Conservation (phyloP, 2,888 invertebrate genomes). For the Acronicta aceris region DNA sequence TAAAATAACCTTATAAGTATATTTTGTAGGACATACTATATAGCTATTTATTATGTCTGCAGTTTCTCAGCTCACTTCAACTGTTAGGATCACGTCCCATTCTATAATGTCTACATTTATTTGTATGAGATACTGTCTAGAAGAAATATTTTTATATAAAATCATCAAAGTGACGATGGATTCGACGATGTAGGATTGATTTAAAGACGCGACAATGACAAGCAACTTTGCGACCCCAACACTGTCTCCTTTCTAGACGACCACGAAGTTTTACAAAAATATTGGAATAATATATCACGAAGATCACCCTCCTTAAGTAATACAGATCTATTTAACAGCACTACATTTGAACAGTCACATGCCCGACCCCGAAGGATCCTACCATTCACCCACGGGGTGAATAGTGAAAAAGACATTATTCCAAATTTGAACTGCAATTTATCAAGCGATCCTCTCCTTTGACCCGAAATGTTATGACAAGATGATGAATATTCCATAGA, state of each 20-base stretch:
- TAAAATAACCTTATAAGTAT: too few species aligned
- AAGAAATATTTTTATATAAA: neutral
- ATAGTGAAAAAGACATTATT: constrained; percentile 89
- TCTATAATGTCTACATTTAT: too few species aligned
- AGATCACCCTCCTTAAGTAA: constrained; percentile 48
- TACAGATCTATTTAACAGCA: constrained; percentile 57
- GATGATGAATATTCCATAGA: constrained; percentile 86
- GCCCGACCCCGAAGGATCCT: constrained; percentile 72
- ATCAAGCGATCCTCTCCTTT: constrained; percentile 86
- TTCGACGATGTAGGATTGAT: neutral
- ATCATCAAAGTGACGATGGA: neutral
- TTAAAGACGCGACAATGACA: neutral
- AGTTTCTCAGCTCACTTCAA: too few species aligned
- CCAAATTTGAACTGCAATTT: constrained; percentile 87
- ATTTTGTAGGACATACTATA: too few species aligned
- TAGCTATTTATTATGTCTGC: too few species aligned
- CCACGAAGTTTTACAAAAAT: constrained; percentile 9
- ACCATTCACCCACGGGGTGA: constrained; percentile 75
- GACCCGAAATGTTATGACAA: constrained; percentile 88
- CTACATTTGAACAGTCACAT: constrained; percentile 51
- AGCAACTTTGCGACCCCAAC: constrained; percentile 5
- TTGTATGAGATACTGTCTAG: too few species aligned
- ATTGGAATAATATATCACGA: constrained; percentile 21
- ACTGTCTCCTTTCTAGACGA: neutral
- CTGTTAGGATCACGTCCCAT: too few species aligned